Base-by-base conservation (phyloP, 2,888 invertebrate genomes). In the Tachystola acroxantha region DNA sequence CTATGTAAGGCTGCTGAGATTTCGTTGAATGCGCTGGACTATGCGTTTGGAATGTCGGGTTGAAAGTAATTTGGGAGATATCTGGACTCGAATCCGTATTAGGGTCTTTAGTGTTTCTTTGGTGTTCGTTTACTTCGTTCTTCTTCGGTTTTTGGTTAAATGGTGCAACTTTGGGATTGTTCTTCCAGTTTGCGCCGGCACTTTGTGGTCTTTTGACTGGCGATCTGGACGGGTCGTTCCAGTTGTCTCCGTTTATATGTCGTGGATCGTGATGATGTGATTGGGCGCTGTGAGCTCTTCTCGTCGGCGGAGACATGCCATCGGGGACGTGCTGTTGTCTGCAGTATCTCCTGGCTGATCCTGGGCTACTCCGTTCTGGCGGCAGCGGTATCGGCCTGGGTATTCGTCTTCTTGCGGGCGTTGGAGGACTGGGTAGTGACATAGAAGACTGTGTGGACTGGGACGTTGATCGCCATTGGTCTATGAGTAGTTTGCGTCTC, bases 401-500 rank as follows among this genome's bases (percentile, higher is more conserved):
- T 25, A 72, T 56, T 11, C 81, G 66, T 45, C 84, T 57, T 36
- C 81, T 57, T 1, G 75, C 77, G 0, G 81, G 79, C 1, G 85
- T 80, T 0, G 80, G 76, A 0, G 82, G 84, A 43, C 77, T 74
- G 5, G 80, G 64, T 42, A 78, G 71, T 6, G 74, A 65, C 42
- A 56, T 58, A 7, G 72, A 76, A 19, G 82, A 80, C 42, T 79
- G 75, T 20, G 71, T 69, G 46, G 88, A 89, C 39, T 89, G 75
- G 42, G 93, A 93, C 2, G 93, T 91, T 22, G 92, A 90, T 53
- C 93, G 92, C 94, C 94, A 94, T 63, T 93, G 91, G 45, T 92
- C 91, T 43, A 94, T 88, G 27, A 94, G 79, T 10, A 89, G 85
- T 50, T 89, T 89, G 41, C 93, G 86, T 37, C 93, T 89, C 38